Conservation (phyloP, 2,797 vertebrate genomes). For the Myripristis jacobus region DNA sequence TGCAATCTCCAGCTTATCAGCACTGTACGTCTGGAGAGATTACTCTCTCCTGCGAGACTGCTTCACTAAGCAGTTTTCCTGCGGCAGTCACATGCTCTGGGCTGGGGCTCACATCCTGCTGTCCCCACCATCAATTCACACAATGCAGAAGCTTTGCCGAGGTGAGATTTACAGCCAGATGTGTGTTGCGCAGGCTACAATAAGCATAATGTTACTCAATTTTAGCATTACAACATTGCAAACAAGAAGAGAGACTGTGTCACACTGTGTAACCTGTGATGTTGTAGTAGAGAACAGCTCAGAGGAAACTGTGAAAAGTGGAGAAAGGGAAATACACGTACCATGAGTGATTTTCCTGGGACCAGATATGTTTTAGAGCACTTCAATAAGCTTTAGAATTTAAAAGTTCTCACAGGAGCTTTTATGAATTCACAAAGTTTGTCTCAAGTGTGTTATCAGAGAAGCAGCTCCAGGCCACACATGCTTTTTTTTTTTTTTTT, state of each 20-base stretch:
- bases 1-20: slow-evolving; percentile 65
- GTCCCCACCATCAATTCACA: slow-evolving; percentile 72
- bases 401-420: neutral
- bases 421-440: neutral
- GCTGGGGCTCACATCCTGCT: slow-evolving; percentile 66
- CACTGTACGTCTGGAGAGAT: slow-evolving; percentile 65
- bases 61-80: slow-evolving; percentile 74
- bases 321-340: neutral
- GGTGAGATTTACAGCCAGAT: slow-evolving; percentile 52
- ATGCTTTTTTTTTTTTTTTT: neutral
- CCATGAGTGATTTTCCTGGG: neutral
- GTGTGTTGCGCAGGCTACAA: slow-evolving; percentile 11
- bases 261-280: neutral
- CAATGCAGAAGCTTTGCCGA: slow-evolving; percentile 54
- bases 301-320: neutral
- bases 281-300: neutral
- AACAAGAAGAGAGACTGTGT: neutral
- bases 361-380: neutral
- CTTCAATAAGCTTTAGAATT: neutral
- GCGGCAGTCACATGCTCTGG: slow-evolving; percentile 69
- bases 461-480: neutral
- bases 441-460: neutral
- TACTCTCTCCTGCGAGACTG: slow-evolving; percentile 66
- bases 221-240: slow-evolving; percentile 4
- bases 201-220: neutral